Evolutionary conservation across 1,140 invertebrate genomes (phyloP), one percentile per base, ranked within the genome.

Genomic region (Kradibia gibbosae): DNA sequence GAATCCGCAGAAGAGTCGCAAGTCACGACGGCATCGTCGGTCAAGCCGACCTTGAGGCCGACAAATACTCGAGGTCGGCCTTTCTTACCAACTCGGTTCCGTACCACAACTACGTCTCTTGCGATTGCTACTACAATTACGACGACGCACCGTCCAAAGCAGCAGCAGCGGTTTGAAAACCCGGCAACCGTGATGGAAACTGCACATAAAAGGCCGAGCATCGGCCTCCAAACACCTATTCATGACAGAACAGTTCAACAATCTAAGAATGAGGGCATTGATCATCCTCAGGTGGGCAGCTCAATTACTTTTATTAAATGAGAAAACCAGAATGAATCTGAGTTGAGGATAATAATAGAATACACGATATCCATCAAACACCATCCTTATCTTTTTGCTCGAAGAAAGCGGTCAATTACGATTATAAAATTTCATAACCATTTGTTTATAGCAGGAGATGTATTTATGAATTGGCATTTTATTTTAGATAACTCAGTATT

Each of bases 181-280:
- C 89, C 88, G 8, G 90, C 90, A 4, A 88, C 86, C 0, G 90
- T 91, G 0, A 83, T 85, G 8, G 89, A 91, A 78, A 90, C 91
- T 0, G 65, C 86, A 0, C 83, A 85, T 0, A 90, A 84, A 67
- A 90, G 88, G 74, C 88, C 90, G 2, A 88, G 85, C 15, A 83
- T 90, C 10, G 87, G 87, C 11, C 72, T 91, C 1, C 86, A 88
- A 11, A 89, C 84, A 65, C 86, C 88, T 8, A 20, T 78, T 67
- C 13, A 20, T 42, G 67, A 48, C 22, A n/a, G 70, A 13, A 55
- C 50, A 36, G 53, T 74, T 0, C 42, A 55, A 0, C 28, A 10
- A 1, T 86, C 62, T 84, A 67, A n/a, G 8, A 25, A 88, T 25
- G 87, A 84, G 0, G 86, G 84, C 72, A 87, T 81, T 31, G 89